Evolutionary conservation across 1,140 invertebrate species (phyloP).

Genomic region (Ridgeia piscesae): DNA sequence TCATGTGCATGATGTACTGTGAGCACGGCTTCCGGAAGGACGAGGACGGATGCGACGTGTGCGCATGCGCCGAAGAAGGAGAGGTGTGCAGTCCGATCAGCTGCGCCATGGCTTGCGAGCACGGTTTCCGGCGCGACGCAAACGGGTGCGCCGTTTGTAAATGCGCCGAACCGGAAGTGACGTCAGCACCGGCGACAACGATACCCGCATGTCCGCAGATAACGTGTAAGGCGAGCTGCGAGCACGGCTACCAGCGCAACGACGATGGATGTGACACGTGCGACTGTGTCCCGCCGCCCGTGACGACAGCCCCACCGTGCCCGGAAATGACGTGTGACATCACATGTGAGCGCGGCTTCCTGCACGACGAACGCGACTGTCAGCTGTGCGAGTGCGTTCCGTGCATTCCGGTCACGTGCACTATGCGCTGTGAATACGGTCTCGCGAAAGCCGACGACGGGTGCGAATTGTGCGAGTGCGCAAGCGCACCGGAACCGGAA

Average conservation of each 20-base stretch:
- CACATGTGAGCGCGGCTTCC: not conserved
- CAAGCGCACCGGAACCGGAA: not conserved
- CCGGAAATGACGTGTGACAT: not conserved
- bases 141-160: slow-evolving; percentile 21
- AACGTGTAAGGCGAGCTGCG: slow-evolving; percentile 14
- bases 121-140: slow-evolving; percentile 16
- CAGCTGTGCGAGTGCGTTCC: not conserved
- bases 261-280: slow-evolving; percentile 24
- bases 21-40: slow-evolving; percentile 8
- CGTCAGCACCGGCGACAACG: not conserved
- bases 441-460: slow-evolving; percentile 19
- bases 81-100: not conserved
- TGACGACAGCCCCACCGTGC: not conserved
- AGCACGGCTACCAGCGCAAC: slow-evolving; percentile 23
- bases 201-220: slow-evolving; percentile 7
- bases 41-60: slow-evolving; percentile 21
- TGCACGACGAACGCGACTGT: not conserved
- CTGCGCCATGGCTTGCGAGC: slow-evolving; percentile 7
- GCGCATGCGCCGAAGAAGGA: slow-evolving; percentile 4
- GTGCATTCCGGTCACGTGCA: slow-evolving; percentile 13
- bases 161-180: slow-evolving; percentile 10
- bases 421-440: slow-evolving; percentile 20
- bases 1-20: slow-evolving; percentile 17
- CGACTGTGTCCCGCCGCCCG: not conserved
- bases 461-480: slow-evolving; percentile 25